These are phyloP conservation scores for Catonia carolina DNA, from an alignment of 2,888 invertebrate species.

Conservation along the genomic window DNA sequence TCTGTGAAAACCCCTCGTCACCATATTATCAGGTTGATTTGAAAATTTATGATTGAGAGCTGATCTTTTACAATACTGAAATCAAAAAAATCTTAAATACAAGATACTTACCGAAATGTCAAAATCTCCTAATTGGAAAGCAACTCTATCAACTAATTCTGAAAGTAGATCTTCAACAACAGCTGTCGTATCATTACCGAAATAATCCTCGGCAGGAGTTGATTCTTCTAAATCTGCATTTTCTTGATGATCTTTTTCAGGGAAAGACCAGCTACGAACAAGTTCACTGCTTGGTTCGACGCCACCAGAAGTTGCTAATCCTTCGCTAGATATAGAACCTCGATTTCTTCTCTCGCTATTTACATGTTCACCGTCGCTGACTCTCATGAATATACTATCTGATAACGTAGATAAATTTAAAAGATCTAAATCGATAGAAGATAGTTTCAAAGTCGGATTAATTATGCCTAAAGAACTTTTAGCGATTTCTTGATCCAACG, in stretches of 20 bases:
- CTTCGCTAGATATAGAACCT: constrained; percentile 32
- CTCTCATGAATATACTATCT: constrained; percentile 33
- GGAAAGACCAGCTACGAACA: constrained; percentile 50
- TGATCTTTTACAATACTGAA: too few species aligned
- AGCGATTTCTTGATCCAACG: constrained; percentile 26
- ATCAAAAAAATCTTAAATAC: neutral
- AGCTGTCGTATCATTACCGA: constrained; percentile 40
- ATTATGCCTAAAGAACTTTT: constrained; percentile 24
- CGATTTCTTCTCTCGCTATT: constrained; percentile 19
- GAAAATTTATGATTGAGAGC: too few species aligned
- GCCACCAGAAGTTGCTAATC: constrained; percentile 18
- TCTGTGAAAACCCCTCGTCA: too few species aligned
- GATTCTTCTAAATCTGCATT: constrained; percentile 46
- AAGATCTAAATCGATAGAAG: constrained; percentile 33
- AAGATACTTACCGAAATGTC: constrained; percentile 17
- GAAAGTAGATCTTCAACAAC: constrained; percentile 53
- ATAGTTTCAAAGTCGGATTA: constrained; percentile 31
- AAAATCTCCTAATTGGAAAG: constrained; percentile 34
- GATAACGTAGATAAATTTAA: constrained; percentile 29
- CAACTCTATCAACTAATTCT: constrained; percentile 51
- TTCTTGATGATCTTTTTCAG: constrained; percentile 42
- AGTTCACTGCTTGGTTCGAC: constrained; percentile 37
- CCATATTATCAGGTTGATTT: too few species aligned
- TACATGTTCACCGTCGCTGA: constrained; percentile 34
- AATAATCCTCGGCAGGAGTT: constrained; percentile 61